Percentiles rank a stretch among this genome's conserved stretches.
Conservation (phyloP, 2,888 invertebrate genomes). For the Pristionchus japonicus region DNA sequence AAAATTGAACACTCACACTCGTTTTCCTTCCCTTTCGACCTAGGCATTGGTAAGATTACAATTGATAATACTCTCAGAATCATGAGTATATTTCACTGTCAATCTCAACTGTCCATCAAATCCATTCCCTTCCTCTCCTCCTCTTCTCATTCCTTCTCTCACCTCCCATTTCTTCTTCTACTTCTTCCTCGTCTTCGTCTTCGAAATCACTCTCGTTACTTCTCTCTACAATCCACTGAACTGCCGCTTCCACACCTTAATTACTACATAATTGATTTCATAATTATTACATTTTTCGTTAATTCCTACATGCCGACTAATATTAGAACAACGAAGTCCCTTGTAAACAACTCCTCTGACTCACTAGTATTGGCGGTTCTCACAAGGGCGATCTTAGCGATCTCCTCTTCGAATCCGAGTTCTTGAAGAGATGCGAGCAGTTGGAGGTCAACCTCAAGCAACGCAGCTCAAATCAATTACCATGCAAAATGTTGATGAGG, state of each 20-base stretch:
- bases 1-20: neutral
- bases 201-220: constrained; percentile 66
- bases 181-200: constrained; percentile 53
- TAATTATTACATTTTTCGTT: too few relatives aligned
- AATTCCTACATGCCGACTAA: too few relatives aligned
- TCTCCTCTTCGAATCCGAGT: constrained; percentile 65
- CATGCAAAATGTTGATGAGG: too few relatives aligned
- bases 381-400: constrained; percentile 59
- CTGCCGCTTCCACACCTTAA: constrained; percentile 62
- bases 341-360: too few relatives aligned
- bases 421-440: constrained; percentile 60
- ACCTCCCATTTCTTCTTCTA: constrained; percentile 60
- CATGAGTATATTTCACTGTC: neutral
- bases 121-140: too few relatives aligned
- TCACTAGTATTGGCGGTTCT: constrained; percentile 40
- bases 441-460: constrained; percentile 51
- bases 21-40: too few relatives aligned
- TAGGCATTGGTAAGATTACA: neutral
- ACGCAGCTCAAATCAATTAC: neutral
- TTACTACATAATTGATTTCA: too few relatives aligned
- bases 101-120: constrained; percentile 51
- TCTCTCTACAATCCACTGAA: constrained; percentile 67
- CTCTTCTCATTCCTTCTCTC: too few relatives aligned
- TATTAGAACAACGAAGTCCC: too few relatives aligned
- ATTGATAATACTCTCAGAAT: neutral